Percentiles rank a stretch among this genome's conserved stretches.
Evolutionary conservation across 1,140 invertebrate genomes (phyloP).

Genomic region (Cryptotermes secundus): DNA sequence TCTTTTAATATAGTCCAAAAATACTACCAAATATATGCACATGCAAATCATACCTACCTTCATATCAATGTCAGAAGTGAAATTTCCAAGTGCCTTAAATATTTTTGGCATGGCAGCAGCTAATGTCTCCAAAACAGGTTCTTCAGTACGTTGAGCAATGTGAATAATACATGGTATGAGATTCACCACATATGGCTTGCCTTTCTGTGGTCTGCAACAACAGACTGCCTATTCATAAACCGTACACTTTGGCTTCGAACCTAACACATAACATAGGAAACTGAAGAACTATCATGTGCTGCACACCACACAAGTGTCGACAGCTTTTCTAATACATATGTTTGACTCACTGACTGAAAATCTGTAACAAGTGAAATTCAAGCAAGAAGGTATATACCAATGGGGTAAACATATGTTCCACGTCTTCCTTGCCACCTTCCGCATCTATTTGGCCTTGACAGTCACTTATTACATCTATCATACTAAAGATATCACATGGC

Average conservation of each 20-base stretch:
- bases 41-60: slow-evolving; percentile 52
- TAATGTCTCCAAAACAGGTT: slow-evolving; percentile 71
- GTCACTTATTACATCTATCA: too few species aligned
- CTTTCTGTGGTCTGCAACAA: slow-evolving; percentile 64
- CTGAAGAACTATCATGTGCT: too few species aligned
- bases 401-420: too few species aligned
- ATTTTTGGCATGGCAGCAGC: slow-evolving; percentile 67
- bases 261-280: too few species aligned
- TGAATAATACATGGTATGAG: slow-evolving; percentile 67
- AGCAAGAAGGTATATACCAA: too few species aligned
- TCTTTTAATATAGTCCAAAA: slow-evolving; percentile 32
- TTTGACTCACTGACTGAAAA: too few species aligned
- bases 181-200: slow-evolving; percentile 73
- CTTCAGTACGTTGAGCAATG: slow-evolving; percentile 68
- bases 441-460: too few species aligned
- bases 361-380: too few species aligned
- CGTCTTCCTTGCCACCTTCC: too few species aligned
- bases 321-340: too few species aligned
- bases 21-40: slow-evolving; percentile 24
- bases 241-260: neutral
- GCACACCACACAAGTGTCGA: too few species aligned
- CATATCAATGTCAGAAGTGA: slow-evolving; percentile 72
- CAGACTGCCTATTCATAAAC: neutral
- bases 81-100: slow-evolving; percentile 66
- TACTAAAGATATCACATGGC: too few species aligned